Base-by-base conservation (phyloP, 2,888 invertebrate genomes). In the Gisinianus flammeolus region DNA sequence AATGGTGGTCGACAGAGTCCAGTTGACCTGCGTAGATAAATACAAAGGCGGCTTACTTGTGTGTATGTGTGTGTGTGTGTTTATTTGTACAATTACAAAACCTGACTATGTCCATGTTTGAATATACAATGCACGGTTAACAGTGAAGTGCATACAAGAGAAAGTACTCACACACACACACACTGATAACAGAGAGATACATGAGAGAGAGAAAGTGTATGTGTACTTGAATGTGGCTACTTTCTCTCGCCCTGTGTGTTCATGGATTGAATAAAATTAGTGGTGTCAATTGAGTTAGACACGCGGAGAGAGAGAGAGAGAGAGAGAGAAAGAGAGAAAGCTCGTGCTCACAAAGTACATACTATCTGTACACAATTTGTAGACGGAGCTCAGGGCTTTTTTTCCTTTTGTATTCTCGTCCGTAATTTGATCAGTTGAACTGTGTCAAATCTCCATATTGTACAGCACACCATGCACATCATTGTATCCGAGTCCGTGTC, bases 181-280 rank as follows among this genome's bases (percentile, higher is more conserved):
- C n/a, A n/a, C n/a, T n/a, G n/a, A n/a, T n/a, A n/a, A n/a, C n/a
- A n/a, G n/a, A n/a, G n/a, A n/a, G n/a, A n/a, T n/a, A n/a, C 26
- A 4, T 16, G 64, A 24, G 62, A 58, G 62, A 58, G 24, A 58
- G 62, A 19, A n/a, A 19, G 62, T 12, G 24, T 5, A 58, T 12
- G 3, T 26, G 4, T 64, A 64, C 64, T 28, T 64, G 12, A n/a
- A n/a, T 33, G 69, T 69, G 35, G n/a, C n/a, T n/a, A n/a, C n/a
- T n/a, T n/a, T n/a, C n/a, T n/a, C n/a, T n/a, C 16, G 16, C 33
- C 26, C 10, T 24, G n/a, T 69, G 69, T 35, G 35, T 69, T 19
- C n/a, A 69, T 69, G 69, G 16, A 35, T 64, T 64, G 69, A 69
- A 44, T 30, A 66, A 28, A 19, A 31, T 66, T 66, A 66, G 22